Conservation (phyloP, 2,797 vertebrate species). For the Bovichtus diacanthus region DNA sequence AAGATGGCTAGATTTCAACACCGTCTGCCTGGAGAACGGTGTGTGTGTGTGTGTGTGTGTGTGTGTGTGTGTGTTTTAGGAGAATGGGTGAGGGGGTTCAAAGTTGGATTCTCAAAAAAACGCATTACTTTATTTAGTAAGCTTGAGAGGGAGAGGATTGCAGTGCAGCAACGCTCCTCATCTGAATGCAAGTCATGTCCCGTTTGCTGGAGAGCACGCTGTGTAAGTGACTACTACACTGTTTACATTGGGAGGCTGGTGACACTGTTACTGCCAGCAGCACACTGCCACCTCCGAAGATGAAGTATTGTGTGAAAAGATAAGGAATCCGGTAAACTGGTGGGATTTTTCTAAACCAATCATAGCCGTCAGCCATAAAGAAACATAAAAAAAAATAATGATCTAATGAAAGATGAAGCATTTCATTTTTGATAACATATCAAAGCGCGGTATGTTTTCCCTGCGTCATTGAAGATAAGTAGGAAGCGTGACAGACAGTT, state of each 20-base stretch:
- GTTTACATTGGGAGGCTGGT: constrained; percentile 67
- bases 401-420: constrained; percentile 21
- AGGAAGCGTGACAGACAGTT: constrained; percentile 75
- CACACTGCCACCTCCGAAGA: constrained; percentile 45
- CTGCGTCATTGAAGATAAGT: constrained; percentile 58
- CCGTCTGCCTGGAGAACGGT: not conserved
- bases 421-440: constrained; percentile 34
- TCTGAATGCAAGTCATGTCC: constrained; percentile 59
- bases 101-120: constrained; percentile 28
- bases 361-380: not conserved
- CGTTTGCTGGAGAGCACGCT: constrained; percentile 57
- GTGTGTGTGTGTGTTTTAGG: not conserved
- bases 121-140: constrained; percentile 35
- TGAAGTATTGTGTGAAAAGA: constrained; percentile 38
- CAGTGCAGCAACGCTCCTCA: constrained; percentile 53
- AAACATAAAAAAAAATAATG: constrained; percentile 33
- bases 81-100: constrained; percentile 24
- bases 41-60: constrained; percentile 16
- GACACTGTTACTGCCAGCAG: constrained; percentile 57
- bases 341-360: constrained; percentile 1
- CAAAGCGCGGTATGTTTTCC: constrained; percentile 46
- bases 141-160: constrained; percentile 39
- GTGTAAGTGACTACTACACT: constrained; percentile 69
- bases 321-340: constrained; percentile 41
- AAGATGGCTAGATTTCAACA: constrained; percentile 54